A percentile compares a stretch with the other conserved stretches of the same genome.
phyloP scores from a whole-genome alignment of 2,797 vertebrate genomes.

The Neosilurus hyrtlii region DNA sequence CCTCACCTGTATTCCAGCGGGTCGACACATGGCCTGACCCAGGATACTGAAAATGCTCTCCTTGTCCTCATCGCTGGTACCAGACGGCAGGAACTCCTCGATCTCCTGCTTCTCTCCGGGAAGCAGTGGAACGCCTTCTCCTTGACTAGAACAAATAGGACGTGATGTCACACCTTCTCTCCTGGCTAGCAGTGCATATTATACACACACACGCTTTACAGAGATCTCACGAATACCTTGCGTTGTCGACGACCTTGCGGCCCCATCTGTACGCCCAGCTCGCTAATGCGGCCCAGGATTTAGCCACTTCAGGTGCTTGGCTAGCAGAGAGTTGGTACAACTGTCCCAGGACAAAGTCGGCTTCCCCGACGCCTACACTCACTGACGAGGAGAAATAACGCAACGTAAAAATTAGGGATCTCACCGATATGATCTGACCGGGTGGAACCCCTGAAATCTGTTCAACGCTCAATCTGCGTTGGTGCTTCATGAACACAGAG shows the following conservation, averaged over 20 bases:
- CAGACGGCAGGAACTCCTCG: slow-evolving; percentile 86
- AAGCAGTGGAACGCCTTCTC: slow-evolving; percentile 91
- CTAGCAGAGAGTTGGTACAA: slow-evolving; percentile 93
- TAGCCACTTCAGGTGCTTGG: slow-evolving; percentile 93
- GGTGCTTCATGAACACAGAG: too few species aligned
- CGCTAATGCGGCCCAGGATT: slow-evolving; percentile 96
- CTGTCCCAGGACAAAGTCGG: slow-evolving; percentile 93
- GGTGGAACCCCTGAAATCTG: neutral
- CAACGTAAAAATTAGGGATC: neutral
- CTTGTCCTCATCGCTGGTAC: slow-evolving; percentile 86
- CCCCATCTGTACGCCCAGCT: slow-evolving; percentile 99
- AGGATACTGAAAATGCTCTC: slow-evolving; percentile 92
- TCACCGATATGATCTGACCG: neutral
- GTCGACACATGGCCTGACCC: slow-evolving; percentile 96
- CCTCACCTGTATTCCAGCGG: slow-evolving; percentile 92
- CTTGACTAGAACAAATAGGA: slow-evolving; percentile 74
- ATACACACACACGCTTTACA: too few species aligned
- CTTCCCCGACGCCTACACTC: slow-evolving; percentile 94
- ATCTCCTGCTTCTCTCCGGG: slow-evolving; percentile 89
- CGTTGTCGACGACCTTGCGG: slow-evolving; percentile 96
- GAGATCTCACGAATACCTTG: slow-evolving; percentile 77
- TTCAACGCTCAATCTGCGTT: neutral
- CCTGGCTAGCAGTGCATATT: too few species aligned
- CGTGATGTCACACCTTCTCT: neutral
- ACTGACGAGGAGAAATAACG: slow-evolving; percentile 69